These are phyloP conservation scores for Synodontis membranacea DNA, from an alignment of 2,113 vertebrate genomes.

Conservation along the genomic window DNA sequence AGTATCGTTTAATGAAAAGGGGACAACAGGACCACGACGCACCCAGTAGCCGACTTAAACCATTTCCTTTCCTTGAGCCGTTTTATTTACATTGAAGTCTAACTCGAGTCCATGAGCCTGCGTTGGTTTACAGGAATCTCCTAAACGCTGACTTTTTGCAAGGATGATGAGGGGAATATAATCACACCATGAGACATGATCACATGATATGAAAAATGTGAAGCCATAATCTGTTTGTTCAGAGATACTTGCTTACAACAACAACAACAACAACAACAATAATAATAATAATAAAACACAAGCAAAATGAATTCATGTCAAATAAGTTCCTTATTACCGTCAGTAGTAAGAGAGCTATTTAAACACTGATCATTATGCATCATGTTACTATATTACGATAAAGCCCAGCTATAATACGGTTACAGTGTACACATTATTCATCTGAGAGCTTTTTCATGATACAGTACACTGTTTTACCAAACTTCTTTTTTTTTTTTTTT, in stretches of 20 bases:
- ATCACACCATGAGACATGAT: neutral
- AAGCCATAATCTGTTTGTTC: slow-evolving; percentile 4
- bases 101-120: neutral
- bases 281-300: no score
- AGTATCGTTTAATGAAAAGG: no score
- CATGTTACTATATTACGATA: neutral
- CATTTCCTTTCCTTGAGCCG: neutral
- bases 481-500: neutral
- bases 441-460: neutral
- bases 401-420: neutral
- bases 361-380: neutral
- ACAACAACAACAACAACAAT: no score
- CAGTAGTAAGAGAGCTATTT: neutral
- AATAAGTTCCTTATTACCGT: neutral
- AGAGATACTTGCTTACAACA: neutral
- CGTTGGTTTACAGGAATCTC: neutral
- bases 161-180: neutral
- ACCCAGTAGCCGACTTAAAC: no score
- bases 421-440: neutral
- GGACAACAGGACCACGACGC: neutral
- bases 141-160: neutral
- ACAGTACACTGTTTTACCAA: neutral
- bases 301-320: neutral
- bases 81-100: neutral
- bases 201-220: neutral